Evolutionary conservation across 2,888 invertebrate species (phyloP).

Genomic region (Hirtodrosophila duncani): DNA sequence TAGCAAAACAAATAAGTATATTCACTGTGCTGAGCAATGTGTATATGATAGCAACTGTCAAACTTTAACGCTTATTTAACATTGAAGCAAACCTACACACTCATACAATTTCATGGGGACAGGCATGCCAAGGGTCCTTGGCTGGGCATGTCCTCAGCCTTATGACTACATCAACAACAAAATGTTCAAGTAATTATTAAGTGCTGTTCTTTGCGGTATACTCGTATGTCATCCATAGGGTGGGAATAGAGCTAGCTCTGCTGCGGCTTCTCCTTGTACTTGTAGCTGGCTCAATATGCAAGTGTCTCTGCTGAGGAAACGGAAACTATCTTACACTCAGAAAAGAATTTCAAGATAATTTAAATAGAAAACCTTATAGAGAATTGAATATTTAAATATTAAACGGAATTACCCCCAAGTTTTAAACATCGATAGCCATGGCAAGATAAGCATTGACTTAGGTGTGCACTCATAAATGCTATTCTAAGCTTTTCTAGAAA

Average conservation of each 20-base stretch:
- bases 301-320: slow-evolving; percentile 1
- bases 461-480: too few relatives aligned
- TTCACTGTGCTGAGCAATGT: too few relatives aligned
- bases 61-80: slow-evolving; percentile 51
- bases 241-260: too few relatives aligned
- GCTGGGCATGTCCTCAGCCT: slow-evolving; percentile 9
- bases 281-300: slow-evolving; percentile 30
- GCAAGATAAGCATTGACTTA: too few relatives aligned
- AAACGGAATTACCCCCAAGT: too few relatives aligned
- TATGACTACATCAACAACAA: slow-evolving; percentile 53
- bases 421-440: too few relatives aligned
- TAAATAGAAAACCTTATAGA: too few relatives aligned
- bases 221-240: slow-evolving; percentile 6
- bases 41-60: background rate
- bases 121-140: slow-evolving; percentile 25
- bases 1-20: too few relatives aligned
- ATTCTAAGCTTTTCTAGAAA: background rate
- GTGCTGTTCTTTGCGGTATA: slow-evolving; percentile 62
- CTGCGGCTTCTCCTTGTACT: slow-evolving; percentile 11
- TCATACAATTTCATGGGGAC: slow-evolving; percentile 4
- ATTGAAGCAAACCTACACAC: slow-evolving; percentile 46
- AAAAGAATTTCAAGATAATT: too few relatives aligned
- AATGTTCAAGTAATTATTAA: slow-evolving; percentile 71
- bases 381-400: too few relatives aligned
- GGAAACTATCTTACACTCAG: slow-evolving; percentile 32